Evolutionary conservation across 1,140 invertebrate species (phyloP).

Genomic region (Lutraria rhynchaena): DNA sequence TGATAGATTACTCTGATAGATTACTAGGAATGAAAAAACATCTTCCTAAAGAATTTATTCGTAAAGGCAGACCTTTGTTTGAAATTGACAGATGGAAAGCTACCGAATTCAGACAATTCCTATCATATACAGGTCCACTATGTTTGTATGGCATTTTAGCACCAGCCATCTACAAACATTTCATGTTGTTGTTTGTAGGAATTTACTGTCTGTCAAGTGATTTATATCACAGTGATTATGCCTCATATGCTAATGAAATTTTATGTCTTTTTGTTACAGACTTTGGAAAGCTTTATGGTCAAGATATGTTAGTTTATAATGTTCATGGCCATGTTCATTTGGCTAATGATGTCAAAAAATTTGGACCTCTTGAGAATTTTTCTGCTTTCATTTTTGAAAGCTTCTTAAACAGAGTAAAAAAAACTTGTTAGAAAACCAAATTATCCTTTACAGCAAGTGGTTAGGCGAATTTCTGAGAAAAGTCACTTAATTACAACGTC

Average conservation of each 20-base stretch:
- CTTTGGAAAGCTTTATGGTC: slow-evolving; percentile 46
- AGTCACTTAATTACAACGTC: not conserved
- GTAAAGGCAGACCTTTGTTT: slow-evolving; percentile 76
- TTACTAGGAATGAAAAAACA: slow-evolving; percentile 61
- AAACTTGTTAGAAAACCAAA: slow-evolving; percentile 54
- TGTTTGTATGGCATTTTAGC: slow-evolving; percentile 17
- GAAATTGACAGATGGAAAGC: slow-evolving; percentile 81
- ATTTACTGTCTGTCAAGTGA: too few relatives aligned
- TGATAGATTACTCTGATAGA: too few relatives aligned
- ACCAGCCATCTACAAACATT: slow-evolving; percentile 30
- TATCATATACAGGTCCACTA: slow-evolving; percentile 58
- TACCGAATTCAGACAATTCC: slow-evolving; percentile 81
- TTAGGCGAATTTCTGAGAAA: slow-evolving; percentile 54
- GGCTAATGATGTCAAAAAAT: slow-evolving; percentile 33
- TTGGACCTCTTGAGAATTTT: slow-evolving; percentile 51
- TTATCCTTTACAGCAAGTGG: slow-evolving; percentile 50
- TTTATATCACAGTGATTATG: too few relatives aligned
- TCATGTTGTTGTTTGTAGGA: slow-evolving; percentile 45
- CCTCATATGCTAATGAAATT: slow-evolving; percentile 48
- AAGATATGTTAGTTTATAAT: slow-evolving; percentile 54
- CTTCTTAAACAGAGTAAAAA: slow-evolving; percentile 52
- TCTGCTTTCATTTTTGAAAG: slow-evolving; percentile 60
- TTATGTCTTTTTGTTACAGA: slow-evolving; percentile 46
- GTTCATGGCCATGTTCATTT: slow-evolving; percentile 56
- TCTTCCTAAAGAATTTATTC: slow-evolving; percentile 74